These are phyloP conservation scores for Bradynema listronoti DNA, from an alignment of 1,140 invertebrate species.

Conservation along the genomic window DNA sequence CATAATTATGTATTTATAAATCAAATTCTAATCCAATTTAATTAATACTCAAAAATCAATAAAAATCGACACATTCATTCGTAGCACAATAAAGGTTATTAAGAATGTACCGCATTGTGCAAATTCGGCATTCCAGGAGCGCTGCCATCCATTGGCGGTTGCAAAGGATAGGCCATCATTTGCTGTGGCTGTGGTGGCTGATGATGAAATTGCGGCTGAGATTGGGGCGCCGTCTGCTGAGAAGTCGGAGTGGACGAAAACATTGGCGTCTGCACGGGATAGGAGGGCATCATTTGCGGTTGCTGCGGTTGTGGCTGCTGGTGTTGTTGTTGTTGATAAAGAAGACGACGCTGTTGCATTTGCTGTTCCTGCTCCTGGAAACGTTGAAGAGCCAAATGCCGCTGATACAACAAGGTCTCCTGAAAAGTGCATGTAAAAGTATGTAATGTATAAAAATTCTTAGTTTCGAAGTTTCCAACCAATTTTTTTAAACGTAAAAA, in stretches of 20 bases:
- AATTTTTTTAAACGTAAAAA: too few species aligned
- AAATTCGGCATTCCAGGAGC: too few species aligned
- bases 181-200: constrained; percentile 5
- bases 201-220: constrained; percentile 8
- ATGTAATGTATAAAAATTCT: too few species aligned
- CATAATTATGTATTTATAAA: too few species aligned
- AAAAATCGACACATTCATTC: too few species aligned
- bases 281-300: constrained; percentile 20
- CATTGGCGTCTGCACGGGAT: not conserved
- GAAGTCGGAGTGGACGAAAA: not conserved
- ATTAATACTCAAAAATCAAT: too few species aligned
- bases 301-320: constrained; percentile 9
- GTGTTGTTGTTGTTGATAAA: not conserved
- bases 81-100: too few species aligned
- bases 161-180: constrained; percentile 1
- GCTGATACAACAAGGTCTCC: constrained; percentile 55
- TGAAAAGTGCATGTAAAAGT: constrained; percentile 32
- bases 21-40: too few species aligned
- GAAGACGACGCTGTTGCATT: constrained; percentile 39
- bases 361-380: constrained; percentile 54
- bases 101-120: too few species aligned
- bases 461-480: too few species aligned
- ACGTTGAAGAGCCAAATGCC: constrained; percentile 48
- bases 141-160: too few species aligned
- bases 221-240: constrained; percentile 3